Conservation (phyloP, 2,888 invertebrate genomes). For the Drosophila pseudotakahashii region DNA sequence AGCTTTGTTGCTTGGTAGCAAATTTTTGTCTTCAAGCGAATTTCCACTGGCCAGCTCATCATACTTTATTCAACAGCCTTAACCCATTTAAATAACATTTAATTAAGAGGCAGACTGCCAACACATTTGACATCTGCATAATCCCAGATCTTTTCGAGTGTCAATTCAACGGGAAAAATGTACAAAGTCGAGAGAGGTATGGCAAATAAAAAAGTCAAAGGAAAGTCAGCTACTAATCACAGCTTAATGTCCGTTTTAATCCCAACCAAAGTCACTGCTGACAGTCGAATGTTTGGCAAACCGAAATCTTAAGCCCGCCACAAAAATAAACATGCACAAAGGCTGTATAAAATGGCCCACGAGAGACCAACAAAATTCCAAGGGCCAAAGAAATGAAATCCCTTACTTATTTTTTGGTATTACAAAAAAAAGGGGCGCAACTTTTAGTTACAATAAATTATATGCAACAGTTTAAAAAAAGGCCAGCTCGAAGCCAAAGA, state of each 20-base stretch:
- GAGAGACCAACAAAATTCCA: conserved; percentile 66
- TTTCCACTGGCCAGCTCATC: neutral
- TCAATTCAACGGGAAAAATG: conserved; percentile 6
- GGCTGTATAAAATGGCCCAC: conserved; percentile 71
- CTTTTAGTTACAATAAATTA: conserved; percentile 79
- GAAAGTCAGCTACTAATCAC: conserved; percentile 73
- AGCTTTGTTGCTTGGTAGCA: neutral
- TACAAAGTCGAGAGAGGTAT: conserved; percentile 6
- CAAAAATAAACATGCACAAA: conserved; percentile 38
- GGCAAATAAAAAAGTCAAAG: conserved; percentile 37
- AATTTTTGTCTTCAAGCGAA: neutral
- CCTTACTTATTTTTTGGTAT: conserved; percentile 25
- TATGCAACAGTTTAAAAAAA: conserved; percentile 75
- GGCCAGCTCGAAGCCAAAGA: conserved; percentile 44
- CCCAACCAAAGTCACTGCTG: conserved; percentile 61
- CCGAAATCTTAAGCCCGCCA: conserved; percentile 27
- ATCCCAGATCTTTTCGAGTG: conserved; percentile 6
- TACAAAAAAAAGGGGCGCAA: conserved; percentile 38
- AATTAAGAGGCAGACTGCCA: neutral
- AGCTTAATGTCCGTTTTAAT: conserved; percentile 74
- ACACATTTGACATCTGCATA: neutral
- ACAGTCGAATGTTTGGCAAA: conserved; percentile 67
- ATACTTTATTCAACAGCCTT: conserved; percentile 10
- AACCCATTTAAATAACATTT: conserved; percentile 3
- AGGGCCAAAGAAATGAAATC: conserved; percentile 20